Percentiles rank a stretch among this genome's conserved stretches.
These are phyloP conservation scores for Mystacides longicornis DNA, from an alignment of 2,888 invertebrate genomes.

Conservation along the genomic window DNA sequence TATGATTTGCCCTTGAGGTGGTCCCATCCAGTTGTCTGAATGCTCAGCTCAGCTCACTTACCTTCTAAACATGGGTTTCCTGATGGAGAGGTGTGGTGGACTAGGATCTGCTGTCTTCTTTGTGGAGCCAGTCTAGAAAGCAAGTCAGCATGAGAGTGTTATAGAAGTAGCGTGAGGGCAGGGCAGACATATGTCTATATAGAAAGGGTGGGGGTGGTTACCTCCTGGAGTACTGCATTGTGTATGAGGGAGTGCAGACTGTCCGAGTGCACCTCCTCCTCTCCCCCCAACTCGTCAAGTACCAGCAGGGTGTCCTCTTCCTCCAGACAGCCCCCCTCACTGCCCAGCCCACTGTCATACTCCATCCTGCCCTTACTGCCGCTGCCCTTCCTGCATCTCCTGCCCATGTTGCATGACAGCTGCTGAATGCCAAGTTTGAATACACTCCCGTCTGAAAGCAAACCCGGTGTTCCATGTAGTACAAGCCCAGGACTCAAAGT, in stretches of 20 bases:
- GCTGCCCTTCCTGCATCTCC: background rate
- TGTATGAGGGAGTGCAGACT: background rate
- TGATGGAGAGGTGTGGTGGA: background rate
- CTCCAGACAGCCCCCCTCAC: background rate
- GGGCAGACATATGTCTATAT: too few species aligned
- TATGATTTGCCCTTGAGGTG: too few species aligned
- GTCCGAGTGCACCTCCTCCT: background rate
- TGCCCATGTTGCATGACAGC: background rate
- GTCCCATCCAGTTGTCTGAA: too few species aligned
- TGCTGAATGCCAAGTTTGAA: background rate
- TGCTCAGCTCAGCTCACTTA: too few species aligned
- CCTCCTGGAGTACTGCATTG: background rate
- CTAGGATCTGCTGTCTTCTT: background rate
- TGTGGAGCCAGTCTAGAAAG: too few species aligned
- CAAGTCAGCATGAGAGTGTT: too few species aligned
- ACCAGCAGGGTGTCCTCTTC: background rate
- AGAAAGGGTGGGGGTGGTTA: too few species aligned
- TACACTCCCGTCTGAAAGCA: background rate
- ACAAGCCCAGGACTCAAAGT: too few species aligned
- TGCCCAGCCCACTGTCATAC: background rate
- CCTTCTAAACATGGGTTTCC: conserved; percentile 8
- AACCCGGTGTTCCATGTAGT: background rate
- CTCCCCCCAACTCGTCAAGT: background rate
- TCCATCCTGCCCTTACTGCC: background rate
- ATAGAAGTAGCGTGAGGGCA: too few species aligned